A percentile compares a stretch with the other conserved stretches of the same genome.
Conservation (phyloP, 1,140 invertebrate species). For the Philaenus spumarius region DNA sequence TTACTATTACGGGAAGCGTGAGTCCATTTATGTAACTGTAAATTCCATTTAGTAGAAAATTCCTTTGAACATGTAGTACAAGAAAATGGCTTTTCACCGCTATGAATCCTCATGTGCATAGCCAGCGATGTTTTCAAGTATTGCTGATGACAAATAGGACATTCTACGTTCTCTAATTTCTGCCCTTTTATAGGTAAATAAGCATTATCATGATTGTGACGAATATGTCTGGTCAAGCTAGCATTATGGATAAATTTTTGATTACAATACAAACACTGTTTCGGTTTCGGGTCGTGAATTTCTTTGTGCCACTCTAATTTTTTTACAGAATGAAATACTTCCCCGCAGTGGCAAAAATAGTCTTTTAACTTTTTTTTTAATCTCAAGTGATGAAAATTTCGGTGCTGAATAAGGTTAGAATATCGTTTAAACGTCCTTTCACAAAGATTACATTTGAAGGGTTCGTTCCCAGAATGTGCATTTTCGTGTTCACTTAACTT, state of each 20-base stretch:
- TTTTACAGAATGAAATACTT: conserved; percentile 69
- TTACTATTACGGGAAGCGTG: conserved; percentile 73
- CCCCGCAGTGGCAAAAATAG: conserved; percentile 72
- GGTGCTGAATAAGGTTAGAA: conserved; percentile 79
- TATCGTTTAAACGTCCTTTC: conserved; percentile 75
- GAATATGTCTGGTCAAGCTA: conserved; percentile 74
- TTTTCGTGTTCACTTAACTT: conserved; percentile 72
- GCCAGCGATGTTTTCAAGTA: conserved; percentile 70
- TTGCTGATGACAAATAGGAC: conserved; percentile 70
- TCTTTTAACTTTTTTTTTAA: conserved; percentile 62
- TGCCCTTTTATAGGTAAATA: conserved; percentile 54
- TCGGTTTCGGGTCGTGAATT: conserved; percentile 72
- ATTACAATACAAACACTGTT: conserved; percentile 73
- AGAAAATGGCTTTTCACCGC: conserved; percentile 61
- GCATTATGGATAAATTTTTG: conserved; percentile 77
- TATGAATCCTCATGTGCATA: conserved; percentile 73
- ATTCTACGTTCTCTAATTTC: conserved; percentile 62
- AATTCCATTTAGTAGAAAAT: conserved; percentile 84
- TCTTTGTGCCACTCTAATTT: conserved; percentile 80
- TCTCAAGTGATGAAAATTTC: conserved; percentile 59
- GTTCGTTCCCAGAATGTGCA: conserved; percentile 71
- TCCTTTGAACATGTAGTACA: conserved; percentile 78
- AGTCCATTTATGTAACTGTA: conserved; percentile 83
- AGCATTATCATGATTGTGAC: conserved; percentile 66
- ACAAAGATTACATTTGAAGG: conserved; percentile 73